These are phyloP conservation scores for Scolopax rusticola DNA, from an alignment of 2,797 vertebrate species.

Conservation along the genomic window DNA sequence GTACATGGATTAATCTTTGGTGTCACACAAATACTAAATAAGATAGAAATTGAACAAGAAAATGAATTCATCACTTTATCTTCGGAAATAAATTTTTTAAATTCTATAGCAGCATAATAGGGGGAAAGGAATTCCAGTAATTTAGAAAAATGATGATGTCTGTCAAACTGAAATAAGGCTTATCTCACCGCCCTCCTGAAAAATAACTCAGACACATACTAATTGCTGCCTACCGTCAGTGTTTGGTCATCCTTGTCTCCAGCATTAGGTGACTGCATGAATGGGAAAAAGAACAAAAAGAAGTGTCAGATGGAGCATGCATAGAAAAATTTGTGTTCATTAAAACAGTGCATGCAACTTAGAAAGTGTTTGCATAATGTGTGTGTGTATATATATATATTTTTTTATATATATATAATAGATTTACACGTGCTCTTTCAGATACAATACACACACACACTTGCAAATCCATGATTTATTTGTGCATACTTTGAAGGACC, in stretches of 20 bases:
- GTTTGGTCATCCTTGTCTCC: slow-evolving; percentile 90
- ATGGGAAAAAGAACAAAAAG: slow-evolving; percentile 69
- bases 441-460: neutral
- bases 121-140: neutral
- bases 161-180: slow-evolving; percentile 32
- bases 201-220: slow-evolving; percentile 42
- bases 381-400: neutral
- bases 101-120: neutral
- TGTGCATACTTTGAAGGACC: neutral
- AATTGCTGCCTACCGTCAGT: slow-evolving; percentile 88
- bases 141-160: neutral
- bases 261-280: slow-evolving; percentile 79
- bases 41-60: neutral
- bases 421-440: neutral
- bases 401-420: neutral
- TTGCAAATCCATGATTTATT: neutral
- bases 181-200: neutral
- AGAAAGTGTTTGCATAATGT: neutral
- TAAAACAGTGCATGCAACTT: neutral
- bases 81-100: neutral
- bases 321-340: neutral
- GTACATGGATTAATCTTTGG: neutral
- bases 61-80: neutral
- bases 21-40: neutral
- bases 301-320: slow-evolving; percentile 42